Conservation (phyloP, 2,888 invertebrate species). For the Alentia gelatinosa region DNA sequence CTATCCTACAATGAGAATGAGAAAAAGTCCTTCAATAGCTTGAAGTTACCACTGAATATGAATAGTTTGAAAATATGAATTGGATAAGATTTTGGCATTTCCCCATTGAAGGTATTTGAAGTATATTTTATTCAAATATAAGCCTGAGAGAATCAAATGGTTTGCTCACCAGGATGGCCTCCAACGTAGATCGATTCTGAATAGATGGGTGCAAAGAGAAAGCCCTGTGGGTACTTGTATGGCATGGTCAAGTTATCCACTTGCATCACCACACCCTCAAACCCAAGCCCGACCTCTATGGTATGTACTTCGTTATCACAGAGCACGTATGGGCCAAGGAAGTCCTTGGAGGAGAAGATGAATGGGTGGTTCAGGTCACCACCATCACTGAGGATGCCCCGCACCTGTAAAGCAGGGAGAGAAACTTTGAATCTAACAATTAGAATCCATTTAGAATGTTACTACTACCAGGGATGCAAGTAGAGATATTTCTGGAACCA, state of each 20-base stretch:
- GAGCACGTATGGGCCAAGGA: conserved; percentile 53
- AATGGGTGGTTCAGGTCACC: conserved; percentile 18
- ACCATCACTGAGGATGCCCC: neutral
- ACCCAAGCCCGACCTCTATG: conserved; percentile 35
- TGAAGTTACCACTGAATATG: too few relatives aligned
- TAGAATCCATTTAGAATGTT: too few relatives aligned
- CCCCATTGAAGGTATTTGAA: too few relatives aligned
- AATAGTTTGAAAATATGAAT: too few relatives aligned
- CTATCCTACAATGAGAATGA: too few relatives aligned
- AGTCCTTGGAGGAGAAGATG: conserved; percentile 31
- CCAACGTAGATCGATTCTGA: conserved; percentile 49
- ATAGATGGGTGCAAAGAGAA: conserved; percentile 46
- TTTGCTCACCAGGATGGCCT: neutral
- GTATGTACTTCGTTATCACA: conserved; percentile 59
- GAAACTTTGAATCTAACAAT: too few relatives aligned
- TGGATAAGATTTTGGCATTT: too few relatives aligned
- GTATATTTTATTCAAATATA: too few relatives aligned
- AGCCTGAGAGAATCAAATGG: too few relatives aligned
- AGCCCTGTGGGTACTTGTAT: neutral
- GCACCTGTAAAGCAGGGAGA: neutral
- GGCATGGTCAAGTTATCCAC: conserved; percentile 39
- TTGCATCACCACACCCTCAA: conserved; percentile 3
- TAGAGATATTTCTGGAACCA: neutral
- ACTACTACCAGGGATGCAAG: too few relatives aligned
- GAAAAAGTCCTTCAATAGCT: too few relatives aligned